Base-by-base conservation (phyloP, 2,888 invertebrate genomes). In the Lasius platythorax region DNA sequence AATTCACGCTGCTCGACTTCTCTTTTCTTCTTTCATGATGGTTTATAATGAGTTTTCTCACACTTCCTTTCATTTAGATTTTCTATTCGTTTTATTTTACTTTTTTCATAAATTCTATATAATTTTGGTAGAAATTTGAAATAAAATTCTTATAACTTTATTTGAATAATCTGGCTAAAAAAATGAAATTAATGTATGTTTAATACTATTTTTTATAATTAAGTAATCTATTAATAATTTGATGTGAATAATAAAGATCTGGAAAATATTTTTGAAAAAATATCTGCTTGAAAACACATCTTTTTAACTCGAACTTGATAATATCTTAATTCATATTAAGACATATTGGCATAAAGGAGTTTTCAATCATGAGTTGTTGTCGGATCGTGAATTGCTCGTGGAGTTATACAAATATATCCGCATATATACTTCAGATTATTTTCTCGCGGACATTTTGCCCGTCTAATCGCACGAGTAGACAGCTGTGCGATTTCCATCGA, bases 401-500 rank as follows among this genome's bases (percentile, higher is more conserved):
- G 33, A 56, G 43, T 58, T 79, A 58, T 43, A 61, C 43, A 72
- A 79, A 79, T 72, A 79, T 33, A 58, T 72, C 15, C 53, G 43
- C 40, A 43, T 23, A 50, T n/a, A n/a, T 67, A 30, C 28, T 8
- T 79, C 30, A 33, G 56, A 43, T 40, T 30, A 58, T 23, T 70
- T 72, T 18, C 30, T 23, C 33, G 11, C 40, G 37, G 18, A 43
- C 23, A 33, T 70, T 79, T 70, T 6, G 40, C 43, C 30, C 43
- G 58, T 43, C 70, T 79, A 58, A 43, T 43, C 68, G 53, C 30
- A 28, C 43, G 30, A n/a, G 56, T 58, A 58, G 56, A 40, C 67
- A 37, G 33, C 67, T 33, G 46, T 56, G 78, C 78, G 78, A 53
- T 78, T 70, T 78, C 40, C 40, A 43, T 78, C 50, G 40, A 30